Evolutionary conservation across 2,113 vertebrate species (phyloP), one percentile per base, ranked within the genome.

Genomic region (Zosterops borbonicus): DNA sequence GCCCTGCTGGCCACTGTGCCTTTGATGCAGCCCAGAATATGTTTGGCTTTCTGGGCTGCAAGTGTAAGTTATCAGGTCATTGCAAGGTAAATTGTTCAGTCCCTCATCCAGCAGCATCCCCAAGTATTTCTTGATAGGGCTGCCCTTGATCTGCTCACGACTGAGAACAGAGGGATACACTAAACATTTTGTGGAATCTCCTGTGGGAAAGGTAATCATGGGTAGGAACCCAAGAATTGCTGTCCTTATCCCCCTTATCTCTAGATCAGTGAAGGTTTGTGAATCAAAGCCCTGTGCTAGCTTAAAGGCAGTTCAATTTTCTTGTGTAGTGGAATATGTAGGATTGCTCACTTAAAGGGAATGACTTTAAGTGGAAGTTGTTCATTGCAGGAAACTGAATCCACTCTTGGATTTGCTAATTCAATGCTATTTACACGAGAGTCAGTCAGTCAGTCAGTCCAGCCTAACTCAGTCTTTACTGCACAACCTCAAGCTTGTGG

Each of bases 1-100:
- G 0, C 27, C 21, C 49, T 35, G 16, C 29, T 88, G 42, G 11
- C 17, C 17, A 5, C 0, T 0, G 49, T 56, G 21, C 35, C 50
- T 50, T 56, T 0, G 0, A 10, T 58, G 42, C 17, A 73, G 67
- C 22, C 44, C 59, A 37, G 44, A 55, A 65, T 9, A 37, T 11
- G 3, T 5, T 16, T 65, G 68, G 14, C n/a, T 81, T 37, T 73
- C 44, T 58, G 22, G 14, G 31, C 21, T 73, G 42, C 12, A 18
- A 49, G 17, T 25, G 8, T 35, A 64, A 49, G 13, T 37, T 50
- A n/a, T 27, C 22, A 49, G 14, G 14, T 50, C 42, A 13, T 28
- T 74, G 19, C 14, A 41, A 39, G 28, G 23, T 41, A 28, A 47
- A 28, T 39, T 37, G 21, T 49, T 24, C 42, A 56, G 35, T 14